Conservation (phyloP, 2,797 vertebrate genomes). For the Avahi laniger region DNA sequence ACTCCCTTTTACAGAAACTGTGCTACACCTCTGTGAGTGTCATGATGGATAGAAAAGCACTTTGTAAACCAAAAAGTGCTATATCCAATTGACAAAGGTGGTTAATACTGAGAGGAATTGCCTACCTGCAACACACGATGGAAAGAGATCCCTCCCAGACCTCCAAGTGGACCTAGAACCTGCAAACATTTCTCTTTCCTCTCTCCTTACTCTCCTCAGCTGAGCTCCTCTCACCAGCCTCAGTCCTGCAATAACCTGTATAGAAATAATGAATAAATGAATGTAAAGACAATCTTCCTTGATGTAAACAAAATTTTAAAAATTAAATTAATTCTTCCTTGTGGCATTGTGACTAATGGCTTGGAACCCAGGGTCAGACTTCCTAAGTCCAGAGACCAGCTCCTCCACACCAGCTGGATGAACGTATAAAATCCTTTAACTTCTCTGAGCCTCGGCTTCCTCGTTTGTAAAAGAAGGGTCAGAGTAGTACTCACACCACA, state of each 20-base stretch:
- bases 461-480: not conserved
- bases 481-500: not conserved
- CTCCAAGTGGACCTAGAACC: not conserved
- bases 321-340: conserved; percentile 17
- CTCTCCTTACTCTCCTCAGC: not conserved
- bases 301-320: not conserved
- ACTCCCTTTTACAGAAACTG: not conserved
- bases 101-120: not conserved
- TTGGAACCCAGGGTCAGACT: not conserved
- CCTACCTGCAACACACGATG: not conserved
- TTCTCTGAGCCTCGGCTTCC: not conserved
- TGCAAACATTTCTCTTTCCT: not conserved
- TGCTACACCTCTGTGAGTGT: not conserved
- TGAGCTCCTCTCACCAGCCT: not conserved
- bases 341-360: not conserved
- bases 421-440: not conserved
- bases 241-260: not conserved
- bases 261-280: not conserved
- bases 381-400: not conserved
- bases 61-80: not conserved
- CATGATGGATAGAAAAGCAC: not conserved
- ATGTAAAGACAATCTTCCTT: not conserved
- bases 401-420: not conserved
- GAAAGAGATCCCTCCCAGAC: not conserved
- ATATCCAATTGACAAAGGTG: not conserved